Evolutionary conservation across 2,888 invertebrate genomes (phyloP), one percentile per base, ranked within the genome.

Genomic region (Xylocampa areola): DNA sequence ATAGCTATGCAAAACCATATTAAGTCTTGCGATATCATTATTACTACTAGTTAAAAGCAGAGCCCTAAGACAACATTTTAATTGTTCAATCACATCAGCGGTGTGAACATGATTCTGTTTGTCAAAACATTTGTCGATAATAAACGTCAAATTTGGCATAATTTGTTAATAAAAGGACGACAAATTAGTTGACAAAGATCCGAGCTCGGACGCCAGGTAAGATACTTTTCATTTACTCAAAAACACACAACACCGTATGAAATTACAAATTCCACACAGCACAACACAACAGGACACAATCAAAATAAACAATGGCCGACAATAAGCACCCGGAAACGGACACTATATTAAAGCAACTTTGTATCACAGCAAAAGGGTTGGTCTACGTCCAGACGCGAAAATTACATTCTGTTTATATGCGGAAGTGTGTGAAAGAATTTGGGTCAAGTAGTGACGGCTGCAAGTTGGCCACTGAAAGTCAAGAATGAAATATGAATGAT

Each of bases 341-440:
- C 16, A 45, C 13, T 51, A 11, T 16, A 17, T 59, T 27, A 47
- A 2, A 16, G 6, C 6, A 14, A 4, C 16, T 19, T 36, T n/a
- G 16, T 23, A 8, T 2, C 1, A 13, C 14, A 1, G 4, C 19
- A 36, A 49, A 35, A 49, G 25, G 57, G 14, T 1, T 43, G 6
- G 29, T 16, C 14, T 8, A 29, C 19, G 19, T 30, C 3, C 37
- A 35, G 25, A 40, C 5, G 37, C 2, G 27, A 69, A 68, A 63
- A 63, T 69, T 48, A 39, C 47, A 39, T 35, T 48, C 48, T 54
- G 64, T 69, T 53, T 44, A 39, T 32, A 35, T 19, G 17, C 43
- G 27, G 47, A 53, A 64, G 30, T 53, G 35, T 53, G 54, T 13
- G 11, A 4, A 48, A 63, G 11, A 40, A 44, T 63, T 16, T 63